phyloP scores from a whole-genome alignment of 2,797 vertebrate genomes.

The Lerista edwardsae region DNA sequence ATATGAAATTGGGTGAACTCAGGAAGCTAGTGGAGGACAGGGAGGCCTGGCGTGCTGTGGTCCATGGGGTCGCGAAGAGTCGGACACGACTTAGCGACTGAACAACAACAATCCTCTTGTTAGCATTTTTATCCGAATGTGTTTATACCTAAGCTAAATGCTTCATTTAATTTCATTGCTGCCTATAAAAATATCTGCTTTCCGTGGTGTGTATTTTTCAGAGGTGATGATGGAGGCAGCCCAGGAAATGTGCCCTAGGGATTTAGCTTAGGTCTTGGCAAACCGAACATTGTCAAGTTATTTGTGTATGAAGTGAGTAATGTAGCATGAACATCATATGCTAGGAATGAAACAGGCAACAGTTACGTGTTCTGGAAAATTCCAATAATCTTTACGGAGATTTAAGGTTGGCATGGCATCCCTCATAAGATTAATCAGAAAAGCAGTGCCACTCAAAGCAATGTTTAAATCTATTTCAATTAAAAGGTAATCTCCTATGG shows the following conservation, averaged over 20 bases:
- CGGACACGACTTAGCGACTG: no score
- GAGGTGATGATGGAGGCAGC: conserved; percentile 12
- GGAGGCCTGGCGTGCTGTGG: no score
- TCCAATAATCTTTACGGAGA: conserved; percentile 47
- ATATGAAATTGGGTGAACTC: no score
- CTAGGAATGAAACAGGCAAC: conserved; percentile 51
- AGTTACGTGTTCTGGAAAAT: conserved; percentile 63
- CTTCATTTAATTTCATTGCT: neutral
- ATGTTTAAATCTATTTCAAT: neutral
- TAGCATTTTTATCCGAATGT: no score
- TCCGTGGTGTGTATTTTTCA: neutral
- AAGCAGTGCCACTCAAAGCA: conserved; percentile 37
- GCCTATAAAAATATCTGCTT: rapidly evolving
- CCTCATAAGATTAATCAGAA: conserved; percentile 44
- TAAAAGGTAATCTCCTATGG: neutral
- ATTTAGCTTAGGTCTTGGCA: conserved; percentile 30
- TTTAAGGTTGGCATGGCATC: conserved; percentile 51
- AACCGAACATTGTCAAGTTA: conserved; percentile 16
- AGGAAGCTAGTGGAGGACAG: no score
- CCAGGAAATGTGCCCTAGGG: neutral
- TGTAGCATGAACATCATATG: neutral
- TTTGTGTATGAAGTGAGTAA: conserved; percentile 5
- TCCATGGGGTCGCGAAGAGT: no score
- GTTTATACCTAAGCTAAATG: no score
- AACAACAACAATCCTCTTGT: no score